Evolutionary conservation across 2,888 invertebrate genomes (phyloP).

Genomic region (Norana najaformis): DNA sequence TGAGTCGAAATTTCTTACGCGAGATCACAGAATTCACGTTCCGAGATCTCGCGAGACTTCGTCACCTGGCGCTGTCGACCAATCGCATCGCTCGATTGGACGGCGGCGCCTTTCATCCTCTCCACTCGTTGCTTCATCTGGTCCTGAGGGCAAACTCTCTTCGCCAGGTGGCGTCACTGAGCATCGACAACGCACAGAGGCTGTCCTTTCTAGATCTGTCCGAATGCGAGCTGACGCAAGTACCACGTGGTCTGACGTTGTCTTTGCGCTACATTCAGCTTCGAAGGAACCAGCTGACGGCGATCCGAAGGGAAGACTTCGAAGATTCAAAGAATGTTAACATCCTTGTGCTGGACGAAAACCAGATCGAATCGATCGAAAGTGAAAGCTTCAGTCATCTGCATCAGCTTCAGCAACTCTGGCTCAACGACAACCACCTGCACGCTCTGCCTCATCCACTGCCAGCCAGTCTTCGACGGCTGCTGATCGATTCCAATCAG

Average conservation of each 20-base stretch:
- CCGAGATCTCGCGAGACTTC: conserved; percentile 38
- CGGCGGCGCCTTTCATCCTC: conserved; percentile 63
- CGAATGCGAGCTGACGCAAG: conserved; percentile 37
- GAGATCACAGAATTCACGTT: conserved; percentile 41
- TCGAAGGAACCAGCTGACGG: conserved; percentile 43
- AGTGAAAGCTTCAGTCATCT: conserved; percentile 83
- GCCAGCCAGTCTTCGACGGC: conserved; percentile 75
- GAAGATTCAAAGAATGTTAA: conserved; percentile 68
- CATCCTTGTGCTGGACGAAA: conserved; percentile 79
- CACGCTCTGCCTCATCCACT: conserved; percentile 75
- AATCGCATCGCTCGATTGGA: conserved; percentile 38
- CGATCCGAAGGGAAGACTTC: conserved; percentile 35
- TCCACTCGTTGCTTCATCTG: conserved; percentile 39
- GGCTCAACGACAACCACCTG: conserved; percentile 78
- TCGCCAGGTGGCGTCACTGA: conserved; percentile 17
- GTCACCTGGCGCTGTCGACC: conserved; percentile 36
- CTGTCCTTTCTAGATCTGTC: conserved; percentile 45
- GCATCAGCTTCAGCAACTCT: conserved; percentile 78
- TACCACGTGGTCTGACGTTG: conserved; percentile 42
- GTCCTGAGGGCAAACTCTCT: conserved; percentile 42
- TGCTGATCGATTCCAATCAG: conserved; percentile 77
- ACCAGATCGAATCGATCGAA: conserved; percentile 76
- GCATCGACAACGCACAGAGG: conserved; percentile 36
- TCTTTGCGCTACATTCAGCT: conserved; percentile 44
- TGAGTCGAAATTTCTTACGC: conserved; percentile 37